Base-by-base conservation (phyloP, 1,140 invertebrate species). In the Anastrepha ludens region DNA sequence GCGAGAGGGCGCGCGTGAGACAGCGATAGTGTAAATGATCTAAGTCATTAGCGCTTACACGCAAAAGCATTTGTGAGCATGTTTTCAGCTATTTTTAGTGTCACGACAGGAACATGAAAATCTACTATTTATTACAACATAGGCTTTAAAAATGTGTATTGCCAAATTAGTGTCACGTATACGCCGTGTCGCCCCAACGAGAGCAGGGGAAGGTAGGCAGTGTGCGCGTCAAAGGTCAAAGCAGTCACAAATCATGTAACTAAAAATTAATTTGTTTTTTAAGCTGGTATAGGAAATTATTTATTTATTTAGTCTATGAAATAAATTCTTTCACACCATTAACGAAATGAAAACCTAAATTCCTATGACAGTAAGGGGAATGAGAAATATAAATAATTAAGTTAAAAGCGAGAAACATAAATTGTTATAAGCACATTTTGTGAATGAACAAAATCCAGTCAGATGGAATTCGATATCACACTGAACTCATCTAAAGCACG, bases 111-210 rank as follows among this genome's bases (percentile, higher is more conserved):
- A 39, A 67, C 13, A n/a, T 62, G 60, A n/a, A 62, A 17, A n/a
- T 3, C 15, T 62, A n/a, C 13, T 62, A 4, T 55, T 11, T 55
- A 55, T 55, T 55, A 55, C 50, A 55, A 55, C 50, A 8, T 55
- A 55, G 11, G 6, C 11, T 55, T 55, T 55, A 55, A n/a, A 62
- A 62, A 62, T 62, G 60, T 29, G 29, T 29, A 29, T 62, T 41
- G 67, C 67, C 67, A 74, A 74, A 74, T 74, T 74, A 47, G 39
- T 74, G 67, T 74, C 41, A 74, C 67, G 67, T 74, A 74, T 74
- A 74, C 67, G 67, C 67, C 67, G 7, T 74, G 67, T 47, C 41
- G 67, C 13, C 67, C 15, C 3, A 70, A 70, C 41, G 41, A 0
- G 60, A 17, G 60, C 5, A 62, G 17, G 1, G 15, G 60, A 62